Percentiles rank a stretch among this genome's conserved stretches.
Evolutionary conservation across 2,797 vertebrate genomes (phyloP).

Genomic region (Anguilla obscura): DNA sequence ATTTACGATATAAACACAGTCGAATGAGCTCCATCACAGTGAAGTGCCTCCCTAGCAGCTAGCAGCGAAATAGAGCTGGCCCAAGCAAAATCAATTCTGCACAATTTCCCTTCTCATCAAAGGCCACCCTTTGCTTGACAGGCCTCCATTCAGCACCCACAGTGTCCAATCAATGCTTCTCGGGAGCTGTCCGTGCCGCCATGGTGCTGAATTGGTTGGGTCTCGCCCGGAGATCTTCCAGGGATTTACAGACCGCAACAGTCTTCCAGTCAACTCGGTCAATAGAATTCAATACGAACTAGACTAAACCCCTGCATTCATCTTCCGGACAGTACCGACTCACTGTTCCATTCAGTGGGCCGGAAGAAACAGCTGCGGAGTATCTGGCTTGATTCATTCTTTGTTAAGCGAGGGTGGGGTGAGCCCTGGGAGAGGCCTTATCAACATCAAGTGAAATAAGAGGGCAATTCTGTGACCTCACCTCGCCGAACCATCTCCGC

Average conservation of each 20-base stretch:
- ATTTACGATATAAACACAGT: neutral
- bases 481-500: constrained; percentile 1
- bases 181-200: neutral
- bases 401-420: neutral
- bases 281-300: constrained; percentile 28
- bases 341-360: constrained; percentile 27
- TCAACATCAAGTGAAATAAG: constrained; percentile 34
- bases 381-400: constrained; percentile 42
- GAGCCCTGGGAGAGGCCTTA: constrained; percentile 14
- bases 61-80: constrained; percentile 6
- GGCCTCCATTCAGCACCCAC: constrained; percentile 3
- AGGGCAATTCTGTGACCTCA: constrained; percentile 29
- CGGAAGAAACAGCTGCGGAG: constrained; percentile 4
- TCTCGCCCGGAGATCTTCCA: neutral
- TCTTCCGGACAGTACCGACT: constrained; percentile 48
- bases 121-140: constrained; percentile 16
- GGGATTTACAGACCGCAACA: constrained; percentile 14
- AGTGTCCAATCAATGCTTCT: constrained; percentile 7
- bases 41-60: neutral
- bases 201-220: neutral
- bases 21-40: neutral
- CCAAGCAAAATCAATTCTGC: constrained; percentile 34
- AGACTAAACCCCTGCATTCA: constrained; percentile 48
- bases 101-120: constrained; percentile 39
- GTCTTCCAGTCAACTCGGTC: constrained; percentile 14